Evolutionary conservation across 2,113 vertebrate genomes (phyloP), one percentile per base, ranked within the genome.

Genomic region (Notarius quadriscutis): DNA sequence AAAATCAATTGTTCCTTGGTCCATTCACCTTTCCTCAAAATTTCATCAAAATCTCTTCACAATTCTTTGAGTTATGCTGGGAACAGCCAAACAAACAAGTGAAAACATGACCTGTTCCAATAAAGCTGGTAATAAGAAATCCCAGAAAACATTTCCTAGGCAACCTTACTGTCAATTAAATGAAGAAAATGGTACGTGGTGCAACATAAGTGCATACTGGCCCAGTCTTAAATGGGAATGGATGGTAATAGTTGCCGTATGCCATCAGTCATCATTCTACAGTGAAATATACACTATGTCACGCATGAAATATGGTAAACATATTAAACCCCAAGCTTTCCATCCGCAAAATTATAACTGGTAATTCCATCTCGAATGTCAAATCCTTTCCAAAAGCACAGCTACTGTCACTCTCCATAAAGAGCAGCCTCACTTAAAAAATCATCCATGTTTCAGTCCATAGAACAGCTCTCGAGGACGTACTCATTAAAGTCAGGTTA

Each of bases 401-500:
- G 72, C 82, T 55, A 34, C 77, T 84, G 89, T 79, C 89, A 82
- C 57, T 82, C 15, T 85, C 67, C 53, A 88, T 87, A 87, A 83
- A 89, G 48, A 83, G 41, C 79, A 79, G 84, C 53, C 74, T 84
- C 87, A 65, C 74, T 84, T 86, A 88, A 55, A 57, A 79, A 83
- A 87, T 86, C 75, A 57, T 87, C 69, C 82, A 71, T 14, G 87
- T 27, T 72, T 81, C 78, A 27, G 77, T 82, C 89, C 75, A 82
- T 18, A 88, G 82, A 88, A 84, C 82, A 65, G 84, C 79, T 50
- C 75, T 85, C 48, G 86, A 84, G 60, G 74, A 85, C 53, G 20
- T 62, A 83, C 83, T 86, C 83, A 90, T 90, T 89, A 87, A 63
- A 89, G 75, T 85, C 87, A 78, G 79, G 79, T 85, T 87, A 85